Evolutionary conservation across 2,888 invertebrate species (phyloP), one percentile per base, ranked within the genome.

Genomic region (Myopa tessellatipennis): DNA sequence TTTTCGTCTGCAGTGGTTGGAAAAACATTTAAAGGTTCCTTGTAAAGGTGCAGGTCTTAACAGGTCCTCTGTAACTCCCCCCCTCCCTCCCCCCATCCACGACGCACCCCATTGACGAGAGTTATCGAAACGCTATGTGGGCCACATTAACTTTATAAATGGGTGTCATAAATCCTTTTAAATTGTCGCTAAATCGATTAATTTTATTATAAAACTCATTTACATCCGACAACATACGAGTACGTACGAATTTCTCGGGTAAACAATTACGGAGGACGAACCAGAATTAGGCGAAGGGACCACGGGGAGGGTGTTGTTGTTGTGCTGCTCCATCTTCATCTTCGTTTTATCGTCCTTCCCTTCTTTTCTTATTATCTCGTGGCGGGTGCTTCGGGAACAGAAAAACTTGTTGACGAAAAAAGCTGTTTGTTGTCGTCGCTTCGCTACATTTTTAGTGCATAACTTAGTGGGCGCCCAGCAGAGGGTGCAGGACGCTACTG

Each of bases 141-240:
- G 34, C 75, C 60, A 69, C 82, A 85, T 78, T 86, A 85, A 86
- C 83, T 85, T 84, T 85, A 86, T 83, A 83, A 86, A 85, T 85
- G 84, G 85, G 79, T 82, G 81, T 83, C 84, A 81, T 86, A 86
- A 85, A 85, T 86, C 84, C 84, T 83, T 83, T 86, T 85, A 86
- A 86, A 86, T 85, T 85, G 85, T 86, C 86, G 84, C 84, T 85
- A 86, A 86, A 85, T 85, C 85, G 85, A 85, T 86, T 86, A 86
- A 85, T 85, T 85, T 86, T 85, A 83, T 86, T 86, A 85, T 83
- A 85, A 85, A 83, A 82, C 84, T 82, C 85, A 85, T 85, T 85
- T 85, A 82, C 84, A 86, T 84, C 83, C 82, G n/a, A 14, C 10
- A n/a, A 55, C 55, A 55, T n/a, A n/a, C 55, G 55, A n/a, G 55